phyloP scores from a whole-genome alignment of 1,140 invertebrate genomes.

The Psix sp. region DNA sequence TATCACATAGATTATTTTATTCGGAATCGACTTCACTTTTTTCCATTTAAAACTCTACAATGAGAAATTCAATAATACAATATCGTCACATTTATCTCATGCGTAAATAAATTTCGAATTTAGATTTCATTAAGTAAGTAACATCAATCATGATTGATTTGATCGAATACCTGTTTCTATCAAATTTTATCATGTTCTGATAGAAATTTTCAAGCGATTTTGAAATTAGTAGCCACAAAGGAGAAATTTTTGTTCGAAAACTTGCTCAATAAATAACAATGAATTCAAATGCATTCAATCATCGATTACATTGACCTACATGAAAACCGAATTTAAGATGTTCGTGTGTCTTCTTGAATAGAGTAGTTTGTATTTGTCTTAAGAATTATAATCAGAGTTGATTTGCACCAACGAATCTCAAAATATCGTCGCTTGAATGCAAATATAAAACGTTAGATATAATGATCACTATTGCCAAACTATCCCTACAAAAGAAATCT shows the following conservation, averaged over 20 bases:
- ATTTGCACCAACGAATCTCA: constrained; percentile 52
- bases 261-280: constrained; percentile 10
- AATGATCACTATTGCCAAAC: constrained; percentile 55
- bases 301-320: constrained; percentile 42
- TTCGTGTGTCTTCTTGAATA: constrained; percentile 28
- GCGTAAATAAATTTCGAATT: too few species aligned
- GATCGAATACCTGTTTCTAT: too few species aligned
- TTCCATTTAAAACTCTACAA: too few species aligned
- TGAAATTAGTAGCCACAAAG: constrained; percentile 9
- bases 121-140: too few species aligned
- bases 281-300: constrained; percentile 46
- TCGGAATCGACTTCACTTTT: too few species aligned
- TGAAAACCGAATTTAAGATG: constrained; percentile 42
- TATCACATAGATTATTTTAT: too few species aligned
- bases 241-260: neutral
- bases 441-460: constrained; percentile 55
- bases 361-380: constrained; percentile 49
- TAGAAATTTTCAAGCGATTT: too few species aligned
- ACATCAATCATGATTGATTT: too few species aligned
- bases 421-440: constrained; percentile 52
- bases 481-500: constrained; percentile 34
- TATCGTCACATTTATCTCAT: too few species aligned
- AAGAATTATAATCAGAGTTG: constrained; percentile 57
- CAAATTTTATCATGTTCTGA: too few species aligned
- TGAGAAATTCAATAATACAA: too few species aligned